phyloP scores from a whole-genome alignment of 2,797 vertebrate genomes.

The Pangasius mekongensis region DNA sequence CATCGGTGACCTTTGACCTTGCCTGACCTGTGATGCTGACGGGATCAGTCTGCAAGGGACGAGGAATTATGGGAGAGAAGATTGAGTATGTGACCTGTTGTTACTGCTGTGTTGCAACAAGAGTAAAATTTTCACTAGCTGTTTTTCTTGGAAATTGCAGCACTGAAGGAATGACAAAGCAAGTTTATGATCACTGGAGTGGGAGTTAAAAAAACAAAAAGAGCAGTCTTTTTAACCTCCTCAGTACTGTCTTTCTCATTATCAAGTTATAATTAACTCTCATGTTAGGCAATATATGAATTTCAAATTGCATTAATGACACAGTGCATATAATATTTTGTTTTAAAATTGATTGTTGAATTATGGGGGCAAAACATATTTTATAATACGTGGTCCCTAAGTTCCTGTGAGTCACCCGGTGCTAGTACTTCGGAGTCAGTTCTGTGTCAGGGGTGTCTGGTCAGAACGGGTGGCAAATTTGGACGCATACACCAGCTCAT shows the following conservation, averaged over 20 bases:
- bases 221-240: neutral
- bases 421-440: neutral
- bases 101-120: neutral
- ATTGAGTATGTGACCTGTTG: neutral
- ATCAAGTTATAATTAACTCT: no score
- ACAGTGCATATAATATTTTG: neutral
- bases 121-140: neutral
- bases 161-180: neutral
- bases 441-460: neutral
- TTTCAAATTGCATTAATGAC: neutral
- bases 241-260: neutral
- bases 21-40: neutral
- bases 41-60: neutral
- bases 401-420: neutral
- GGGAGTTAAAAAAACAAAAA: neutral
- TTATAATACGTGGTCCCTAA: neutral
- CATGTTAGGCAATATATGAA: neutral
- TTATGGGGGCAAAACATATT: no score
- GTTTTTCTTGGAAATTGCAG: conserved; percentile 11
- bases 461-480: neutral
- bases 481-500: neutral
- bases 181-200: neutral
- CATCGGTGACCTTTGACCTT: neutral
- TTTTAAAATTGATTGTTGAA: neutral
- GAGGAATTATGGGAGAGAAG: neutral